A percentile compares a stretch with the other conserved stretches of the same genome.
These are phyloP conservation scores for Glossophaga mutica DNA, from an alignment of 2,797 vertebrate genomes.

Conservation along the genomic window DNA sequence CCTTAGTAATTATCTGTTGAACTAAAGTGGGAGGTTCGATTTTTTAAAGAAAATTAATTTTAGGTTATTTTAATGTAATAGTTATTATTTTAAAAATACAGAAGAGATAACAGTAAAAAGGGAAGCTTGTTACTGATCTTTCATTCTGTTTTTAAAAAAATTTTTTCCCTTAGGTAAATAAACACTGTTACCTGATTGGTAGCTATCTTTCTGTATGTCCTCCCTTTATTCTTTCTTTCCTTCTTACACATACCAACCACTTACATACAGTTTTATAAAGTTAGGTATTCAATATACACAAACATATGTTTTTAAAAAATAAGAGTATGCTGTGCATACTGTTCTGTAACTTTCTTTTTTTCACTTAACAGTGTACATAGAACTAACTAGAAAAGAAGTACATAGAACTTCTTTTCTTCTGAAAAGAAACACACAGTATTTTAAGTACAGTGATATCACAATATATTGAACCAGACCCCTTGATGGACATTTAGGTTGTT, in stretches of 20 bases:
- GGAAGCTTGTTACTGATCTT: background rate
- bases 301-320: background rate
- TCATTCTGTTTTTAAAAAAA: background rate
- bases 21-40: background rate
- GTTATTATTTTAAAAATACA: background rate
- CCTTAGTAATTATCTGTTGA: background rate
- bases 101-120: background rate
- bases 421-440: too few species aligned
- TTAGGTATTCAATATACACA: background rate
- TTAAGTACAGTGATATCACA: background rate
- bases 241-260: background rate
- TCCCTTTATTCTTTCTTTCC: background rate
- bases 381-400: too few species aligned
- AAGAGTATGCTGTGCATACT: background rate
- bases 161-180: background rate
- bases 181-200: background rate
- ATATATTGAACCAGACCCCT: background rate
- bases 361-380: background rate
- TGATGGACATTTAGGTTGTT: background rate
- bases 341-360: background rate
- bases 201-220: background rate
- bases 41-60: background rate
- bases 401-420: too few species aligned
- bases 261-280: background rate
- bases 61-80: background rate